Conservation (phyloP, 64 coral and sea anemone species). For the Stichodactyla helianthus region DNA sequence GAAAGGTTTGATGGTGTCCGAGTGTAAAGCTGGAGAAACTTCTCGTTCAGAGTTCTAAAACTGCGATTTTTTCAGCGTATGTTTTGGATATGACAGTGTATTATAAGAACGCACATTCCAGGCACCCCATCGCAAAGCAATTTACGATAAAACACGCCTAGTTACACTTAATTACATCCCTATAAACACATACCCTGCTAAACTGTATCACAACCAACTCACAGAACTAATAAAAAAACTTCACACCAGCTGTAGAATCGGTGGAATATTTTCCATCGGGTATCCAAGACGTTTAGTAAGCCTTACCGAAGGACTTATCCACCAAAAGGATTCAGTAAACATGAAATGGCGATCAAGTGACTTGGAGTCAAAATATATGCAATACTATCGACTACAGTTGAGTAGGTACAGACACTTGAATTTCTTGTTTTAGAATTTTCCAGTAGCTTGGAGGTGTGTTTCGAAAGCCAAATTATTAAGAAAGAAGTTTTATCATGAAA, state of each 20-base stretch:
- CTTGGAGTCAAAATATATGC: background rate
- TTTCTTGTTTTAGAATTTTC: background rate
- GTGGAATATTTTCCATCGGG: background rate
- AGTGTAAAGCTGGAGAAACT: background rate
- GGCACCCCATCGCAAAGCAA: background rate
- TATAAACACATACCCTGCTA: constrained; percentile 5
- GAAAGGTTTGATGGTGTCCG: background rate
- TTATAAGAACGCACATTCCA: background rate
- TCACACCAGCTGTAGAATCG: background rate
- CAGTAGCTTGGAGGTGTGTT: background rate
- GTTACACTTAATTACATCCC: background rate
- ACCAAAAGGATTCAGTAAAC: background rate
- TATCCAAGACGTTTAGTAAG: background rate
- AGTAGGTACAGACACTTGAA: background rate
- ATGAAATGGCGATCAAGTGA: background rate
- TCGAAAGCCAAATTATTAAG: background rate
- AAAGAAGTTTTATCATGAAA: no score
- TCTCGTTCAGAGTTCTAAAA: background rate
- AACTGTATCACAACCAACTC: background rate
- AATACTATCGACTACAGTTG: background rate
- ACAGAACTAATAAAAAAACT: background rate
- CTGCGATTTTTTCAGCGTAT: background rate
- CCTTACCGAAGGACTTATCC: background rate
- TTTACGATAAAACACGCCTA: background rate
- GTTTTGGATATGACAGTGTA: background rate